Conservation (phyloP, 1,140 invertebrate genomes). For the Bombus waltoni region DNA sequence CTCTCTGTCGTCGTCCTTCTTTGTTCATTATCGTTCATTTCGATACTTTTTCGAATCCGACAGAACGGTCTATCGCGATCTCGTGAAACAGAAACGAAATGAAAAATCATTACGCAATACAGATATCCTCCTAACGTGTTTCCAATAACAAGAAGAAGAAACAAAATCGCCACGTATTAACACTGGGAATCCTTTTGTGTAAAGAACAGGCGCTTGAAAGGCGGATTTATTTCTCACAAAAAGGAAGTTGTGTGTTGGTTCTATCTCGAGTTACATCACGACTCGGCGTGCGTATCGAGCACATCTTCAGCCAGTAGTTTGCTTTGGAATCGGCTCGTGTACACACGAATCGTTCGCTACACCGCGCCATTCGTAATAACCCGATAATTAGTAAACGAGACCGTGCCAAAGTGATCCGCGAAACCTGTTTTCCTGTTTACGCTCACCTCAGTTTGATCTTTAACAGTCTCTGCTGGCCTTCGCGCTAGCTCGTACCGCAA, state of each 20-base stretch:
- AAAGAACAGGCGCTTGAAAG: neutral
- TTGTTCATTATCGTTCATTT: neutral
- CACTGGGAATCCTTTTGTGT: too few species aligned
- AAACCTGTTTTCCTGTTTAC: constrained; percentile 38
- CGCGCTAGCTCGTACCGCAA: neutral
- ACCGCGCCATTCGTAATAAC: constrained; percentile 1
- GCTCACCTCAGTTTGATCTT: neutral
- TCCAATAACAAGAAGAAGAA: too few species aligned
- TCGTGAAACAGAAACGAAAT: neutral
- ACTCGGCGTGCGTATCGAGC: neutral
- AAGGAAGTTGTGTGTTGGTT: neutral
- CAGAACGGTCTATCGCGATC: neutral
- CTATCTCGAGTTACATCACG: neutral
- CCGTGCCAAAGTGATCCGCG: constrained; percentile 1
- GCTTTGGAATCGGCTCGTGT: constrained; percentile 9
- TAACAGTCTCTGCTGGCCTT: constrained; percentile 12
- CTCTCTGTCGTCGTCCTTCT: neutral
- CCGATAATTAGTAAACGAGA: constrained; percentile 17
- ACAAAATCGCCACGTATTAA: too few species aligned
- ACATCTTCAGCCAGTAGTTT: neutral
- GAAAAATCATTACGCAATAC: neutral
- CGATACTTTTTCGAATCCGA: neutral
- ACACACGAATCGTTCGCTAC: neutral
- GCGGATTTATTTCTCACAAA: neutral
- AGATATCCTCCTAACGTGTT: too few species aligned